Conservation (phyloP, 1,140 invertebrate genomes). For the Heliconius nattereri region DNA sequence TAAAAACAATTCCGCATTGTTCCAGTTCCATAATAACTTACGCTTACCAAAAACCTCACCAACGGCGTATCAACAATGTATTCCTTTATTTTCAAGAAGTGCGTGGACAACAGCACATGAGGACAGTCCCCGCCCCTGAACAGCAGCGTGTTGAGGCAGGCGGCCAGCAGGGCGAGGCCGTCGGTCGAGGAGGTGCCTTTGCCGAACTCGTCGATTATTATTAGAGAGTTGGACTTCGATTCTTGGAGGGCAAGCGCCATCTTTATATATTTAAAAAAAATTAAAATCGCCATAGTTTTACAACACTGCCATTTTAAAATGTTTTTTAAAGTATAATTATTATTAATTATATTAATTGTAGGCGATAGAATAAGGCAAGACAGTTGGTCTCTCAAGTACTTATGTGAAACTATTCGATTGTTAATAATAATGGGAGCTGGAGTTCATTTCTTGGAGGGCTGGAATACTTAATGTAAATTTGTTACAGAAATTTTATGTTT, state of each 20-base stretch:
- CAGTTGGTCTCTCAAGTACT: no score
- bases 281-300: no score
- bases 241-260: constrained; percentile 86
- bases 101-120: constrained; percentile 89
- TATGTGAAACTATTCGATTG: no score
- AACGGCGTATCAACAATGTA: constrained; percentile 79
- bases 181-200: constrained; percentile 91
- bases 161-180: constrained; percentile 86
- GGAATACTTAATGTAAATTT: no score
- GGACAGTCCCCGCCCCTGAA: constrained; percentile 83
- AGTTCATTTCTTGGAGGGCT: no score
- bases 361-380: no score
- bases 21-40: background rate
- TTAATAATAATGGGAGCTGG: no score
- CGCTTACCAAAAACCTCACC: constrained; percentile 79
- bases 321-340: no score
- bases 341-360: no score
- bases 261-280: constrained; percentile 68
- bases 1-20: no score
- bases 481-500: no score
- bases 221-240: constrained; percentile 85
- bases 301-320: no score
- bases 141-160: constrained; percentile 85
- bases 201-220: constrained; percentile 96
- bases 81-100: constrained; percentile 85